Evolutionary conservation across 2,888 invertebrate species (phyloP), one percentile per base, ranked within the genome.

Genomic region (Tanaodytes sp.): DNA sequence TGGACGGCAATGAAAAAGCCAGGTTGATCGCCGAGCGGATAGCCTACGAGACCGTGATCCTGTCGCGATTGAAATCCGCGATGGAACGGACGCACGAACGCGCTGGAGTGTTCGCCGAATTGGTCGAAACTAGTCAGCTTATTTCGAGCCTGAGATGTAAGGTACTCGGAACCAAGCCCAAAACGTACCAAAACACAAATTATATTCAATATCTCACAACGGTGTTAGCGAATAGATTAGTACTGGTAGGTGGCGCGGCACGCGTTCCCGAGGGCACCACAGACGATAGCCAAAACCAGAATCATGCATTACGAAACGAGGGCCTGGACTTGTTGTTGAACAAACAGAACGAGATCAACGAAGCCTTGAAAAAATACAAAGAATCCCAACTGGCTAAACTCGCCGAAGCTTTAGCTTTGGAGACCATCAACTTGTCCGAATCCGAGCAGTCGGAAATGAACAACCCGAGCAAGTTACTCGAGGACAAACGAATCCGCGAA

Each of bases 11-110:
- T 43, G 90, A 90, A 72, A 90, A 90, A 79, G 85, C 92, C 71
- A 90, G 92, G 78, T 87, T 93, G 55, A 85, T 93, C 57, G 93
- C 93, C 1, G 93, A 94, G 83, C 91, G 93, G 79, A 87, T 94
- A 15, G 93, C 94, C 0, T 93, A 91, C 82, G 93, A 94, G 85
- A 91, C 92, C 62, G 90, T 93, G 18, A 87, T 92, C 62, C 88
- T 92, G 63, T 88, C 90, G 12, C 81, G 81, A 67, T 74, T 83
- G 11, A 82, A 80, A 59, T 75, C 74, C 48, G 79, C 80, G 40
- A 69, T 81, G 64, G 75, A 76, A 40, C 76, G 75, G 14, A 75
- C 77, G 11, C 72, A 75, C 57, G 81, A 81, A 48, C 77, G 75
- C 51, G 80, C 76, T 55, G 72, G 75, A 61, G 78, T 81, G 64